A percentile compares a stretch with the other conserved stretches of the same genome.
Evolutionary conservation across 2,888 invertebrate species (phyloP).

Genomic region (Ditula angustiorana): DNA sequence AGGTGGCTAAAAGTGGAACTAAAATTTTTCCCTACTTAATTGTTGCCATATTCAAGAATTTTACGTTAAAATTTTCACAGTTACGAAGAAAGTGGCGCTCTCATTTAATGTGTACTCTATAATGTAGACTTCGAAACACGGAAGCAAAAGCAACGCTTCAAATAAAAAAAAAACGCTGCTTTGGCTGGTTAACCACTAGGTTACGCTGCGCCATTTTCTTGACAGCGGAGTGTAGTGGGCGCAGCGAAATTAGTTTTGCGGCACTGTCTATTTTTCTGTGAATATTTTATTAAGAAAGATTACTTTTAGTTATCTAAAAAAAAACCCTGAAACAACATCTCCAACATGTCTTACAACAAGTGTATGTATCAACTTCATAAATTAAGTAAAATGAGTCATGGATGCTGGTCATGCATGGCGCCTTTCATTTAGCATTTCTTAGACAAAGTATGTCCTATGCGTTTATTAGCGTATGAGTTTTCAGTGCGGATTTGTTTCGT

Average conservation of each 20-base stretch:
- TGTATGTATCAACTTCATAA: slow-evolving; percentile 22
- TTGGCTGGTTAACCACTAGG: no score
- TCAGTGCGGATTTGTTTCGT: background rate
- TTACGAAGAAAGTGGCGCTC: no score
- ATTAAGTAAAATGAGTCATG: slow-evolving; percentile 11
- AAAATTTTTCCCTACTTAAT: no score
- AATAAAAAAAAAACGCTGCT: background rate
- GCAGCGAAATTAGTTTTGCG: background rate
- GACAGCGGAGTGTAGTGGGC: background rate
- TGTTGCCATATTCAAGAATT: no score
- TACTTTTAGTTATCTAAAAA: background rate
- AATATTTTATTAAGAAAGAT: background rate
- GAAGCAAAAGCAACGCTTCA: no score
- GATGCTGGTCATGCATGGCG: no score
- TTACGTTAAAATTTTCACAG: no score
- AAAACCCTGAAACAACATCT: background rate
- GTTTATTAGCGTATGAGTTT: background rate
- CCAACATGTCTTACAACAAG: slow-evolving; percentile 20
- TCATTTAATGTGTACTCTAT: no score
- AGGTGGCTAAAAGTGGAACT: no score
- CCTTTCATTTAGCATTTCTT: slow-evolving; percentile 3
- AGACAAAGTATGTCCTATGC: background rate
- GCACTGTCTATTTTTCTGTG: background rate
- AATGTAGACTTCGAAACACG: no score
- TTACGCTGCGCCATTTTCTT: background rate